phyloP scores from a whole-genome alignment of 2,797 vertebrate species.

The Phrynocephalus vlangalii region DNA sequence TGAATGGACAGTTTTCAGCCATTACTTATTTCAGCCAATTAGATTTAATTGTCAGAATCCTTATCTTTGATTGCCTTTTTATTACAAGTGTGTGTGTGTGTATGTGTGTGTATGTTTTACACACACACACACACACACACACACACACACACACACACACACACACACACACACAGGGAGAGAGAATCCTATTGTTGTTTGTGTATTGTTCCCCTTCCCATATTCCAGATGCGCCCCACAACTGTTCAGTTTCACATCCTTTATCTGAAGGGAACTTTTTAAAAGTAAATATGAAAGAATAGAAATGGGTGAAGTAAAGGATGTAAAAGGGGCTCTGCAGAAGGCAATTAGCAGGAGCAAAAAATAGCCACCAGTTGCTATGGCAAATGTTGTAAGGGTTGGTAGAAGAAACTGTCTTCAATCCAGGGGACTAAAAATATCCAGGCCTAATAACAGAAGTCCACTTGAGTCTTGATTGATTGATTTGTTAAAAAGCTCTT shows the following conservation, averaged over 20 bases:
- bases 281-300: constrained; percentile 42
- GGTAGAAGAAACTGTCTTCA: constrained; percentile 4
- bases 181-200: not conserved
- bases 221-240: not conserved
- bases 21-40: no score
- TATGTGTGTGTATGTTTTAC: no score
- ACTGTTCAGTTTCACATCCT: not conserved
- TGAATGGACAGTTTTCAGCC: no score
- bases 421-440: constrained; percentile 13
- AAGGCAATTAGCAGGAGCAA: constrained; percentile 51
- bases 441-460: constrained; percentile 7
- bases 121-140: no score
- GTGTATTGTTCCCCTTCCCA: not conserved
- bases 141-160: no score
- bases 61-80: no score
- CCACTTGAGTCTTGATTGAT: not conserved
- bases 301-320: constrained; percentile 18
- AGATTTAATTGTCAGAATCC: no score
- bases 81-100: no score
- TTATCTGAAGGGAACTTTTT: not conserved
- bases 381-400: constrained; percentile 46
- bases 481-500: not conserved
- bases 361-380: constrained; percentile 52
- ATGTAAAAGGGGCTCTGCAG: constrained; percentile 34
- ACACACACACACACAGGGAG: no score